phyloP scores from a whole-genome alignment of 2,888 invertebrate species.

The Drosophila ezoana region DNA sequence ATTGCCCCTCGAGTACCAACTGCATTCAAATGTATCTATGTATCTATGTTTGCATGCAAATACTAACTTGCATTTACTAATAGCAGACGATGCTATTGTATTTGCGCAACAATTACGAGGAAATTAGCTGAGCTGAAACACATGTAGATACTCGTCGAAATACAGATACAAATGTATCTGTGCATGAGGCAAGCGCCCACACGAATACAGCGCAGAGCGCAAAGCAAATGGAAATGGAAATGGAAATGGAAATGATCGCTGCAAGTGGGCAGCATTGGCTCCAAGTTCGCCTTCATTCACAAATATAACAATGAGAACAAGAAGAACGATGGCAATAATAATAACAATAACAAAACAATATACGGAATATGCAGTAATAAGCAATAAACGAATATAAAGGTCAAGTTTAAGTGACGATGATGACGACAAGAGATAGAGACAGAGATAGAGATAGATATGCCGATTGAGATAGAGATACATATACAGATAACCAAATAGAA shows the following conservation, averaged over 20 bases:
- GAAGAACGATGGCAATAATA: slow-evolving; percentile 46
- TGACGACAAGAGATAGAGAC: slow-evolving; percentile 28
- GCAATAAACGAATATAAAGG: slow-evolving; percentile 76
- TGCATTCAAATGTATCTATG: background rate
- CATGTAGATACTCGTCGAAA: slow-evolving; percentile 26
- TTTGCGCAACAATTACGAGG: slow-evolving; percentile 62
- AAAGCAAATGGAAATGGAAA: slow-evolving; percentile 27
- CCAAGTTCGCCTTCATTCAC: slow-evolving; percentile 50
- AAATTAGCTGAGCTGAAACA: slow-evolving; percentile 55
- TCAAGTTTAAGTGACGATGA: slow-evolving; percentile 69
- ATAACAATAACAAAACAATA: slow-evolving; percentile 48
- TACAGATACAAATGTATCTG: slow-evolving; percentile 19
- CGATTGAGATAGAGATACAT: slow-evolving; percentile 6
- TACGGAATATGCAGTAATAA: slow-evolving; percentile 61
- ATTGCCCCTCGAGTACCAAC: slow-evolving; percentile 19
- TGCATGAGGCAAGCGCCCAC: slow-evolving; percentile 37
- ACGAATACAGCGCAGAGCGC: slow-evolving; percentile 21
- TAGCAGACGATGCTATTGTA: slow-evolving; percentile 34
- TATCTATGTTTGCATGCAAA: slow-evolving; percentile 4
- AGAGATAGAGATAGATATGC: background rate
- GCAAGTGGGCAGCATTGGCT: slow-evolving; percentile 46
- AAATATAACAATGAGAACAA: slow-evolving; percentile 44
- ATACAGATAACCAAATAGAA: too few relatives aligned
- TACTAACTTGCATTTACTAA: slow-evolving; percentile 30
- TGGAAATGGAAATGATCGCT: slow-evolving; percentile 42